Evolutionary conservation across 2,888 invertebrate genomes (phyloP), one percentile per base, ranked within the genome.

Genomic region (Sthenelais limicola): DNA sequence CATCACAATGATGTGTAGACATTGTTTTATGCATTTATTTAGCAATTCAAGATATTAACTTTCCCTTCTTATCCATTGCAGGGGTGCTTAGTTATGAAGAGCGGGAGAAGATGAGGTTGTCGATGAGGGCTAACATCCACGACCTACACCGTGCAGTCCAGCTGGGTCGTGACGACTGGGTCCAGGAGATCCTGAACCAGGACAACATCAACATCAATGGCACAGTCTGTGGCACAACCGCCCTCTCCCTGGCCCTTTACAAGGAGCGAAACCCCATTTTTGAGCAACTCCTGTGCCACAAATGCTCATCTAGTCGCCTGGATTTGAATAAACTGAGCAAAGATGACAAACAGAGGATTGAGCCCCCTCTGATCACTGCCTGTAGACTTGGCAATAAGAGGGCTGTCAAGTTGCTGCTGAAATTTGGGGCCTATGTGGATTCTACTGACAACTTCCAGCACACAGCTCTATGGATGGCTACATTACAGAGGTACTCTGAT

Each of bases 311-410:
- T 21, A 78, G 78, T 28, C 81, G 81, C 48, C 78, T 84, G 56
- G 83, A 86, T 73, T 77, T 86, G 26, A 84, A 88, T 76, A 83
- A 84, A 75, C 80, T 82, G 67, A 86, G 86, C 73, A 81, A 82
- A 68, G 87, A 88, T 76, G 83, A 82, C 70, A 78, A 83, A 4
- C 84, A 83, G 68, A 77, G 87, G 7, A 76, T 85, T 33, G 88
- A 88, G 73, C 85, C 88, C 12, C 87, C 87, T 1, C 77, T 88
- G 12, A 85, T 87, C 52, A 85, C 86, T 43, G 87, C 88, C 9
- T 86, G 87, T 73, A 82, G 88, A 33, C 81, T 87, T 75, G 85
- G 85, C 75, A 83, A 84, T 73, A 75, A 79, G 62, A 82, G 82
- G 72, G 85, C 84, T n/a, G 86, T 85, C 28, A 76, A 80, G 24